phyloP scores from a whole-genome alignment of 2,113 vertebrate species.

The Todiramphus saurophagus region DNA sequence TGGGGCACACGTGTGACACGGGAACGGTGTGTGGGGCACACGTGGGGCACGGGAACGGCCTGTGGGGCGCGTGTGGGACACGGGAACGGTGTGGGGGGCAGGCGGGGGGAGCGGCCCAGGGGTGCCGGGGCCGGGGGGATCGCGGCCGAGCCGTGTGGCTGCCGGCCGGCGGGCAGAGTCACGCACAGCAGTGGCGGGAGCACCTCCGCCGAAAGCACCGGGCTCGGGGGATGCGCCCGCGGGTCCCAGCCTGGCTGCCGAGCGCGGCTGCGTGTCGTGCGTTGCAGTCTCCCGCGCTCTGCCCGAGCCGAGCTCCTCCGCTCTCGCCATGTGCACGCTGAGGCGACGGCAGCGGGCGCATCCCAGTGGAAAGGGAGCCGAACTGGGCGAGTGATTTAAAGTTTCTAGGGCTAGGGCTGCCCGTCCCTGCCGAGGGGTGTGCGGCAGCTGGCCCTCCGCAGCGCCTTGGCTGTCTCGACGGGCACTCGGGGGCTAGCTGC shows the following conservation, averaged over 20 bases:
- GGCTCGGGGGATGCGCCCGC: not conserved
- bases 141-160: not conserved
- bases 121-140: not conserved
- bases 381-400: too few species aligned
- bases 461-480: not conserved
- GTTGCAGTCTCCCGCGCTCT: not conserved
- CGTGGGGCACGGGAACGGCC: too few species aligned
- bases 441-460: not conserved
- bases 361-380: not conserved
- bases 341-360: not conserved
- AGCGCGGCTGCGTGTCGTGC: not conserved
- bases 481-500: not conserved
- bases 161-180: not conserved
- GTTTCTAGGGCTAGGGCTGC: not conserved
- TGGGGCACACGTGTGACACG: too few species aligned
- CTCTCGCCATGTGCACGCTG: not conserved
- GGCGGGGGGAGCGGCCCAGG: not conserved
- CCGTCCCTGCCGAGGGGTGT: not conserved
- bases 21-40: too few species aligned
- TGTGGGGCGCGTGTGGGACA: too few species aligned
- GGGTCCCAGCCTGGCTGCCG: not conserved
- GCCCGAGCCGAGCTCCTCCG: not conserved
- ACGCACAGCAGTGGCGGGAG: not conserved
- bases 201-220: not conserved
- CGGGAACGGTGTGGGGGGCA: too few species aligned